Evolutionary conservation across 2,113 vertebrate species (phyloP), one percentile per base, ranked within the genome.

Genomic region (Nyctereutes procyonoides): DNA sequence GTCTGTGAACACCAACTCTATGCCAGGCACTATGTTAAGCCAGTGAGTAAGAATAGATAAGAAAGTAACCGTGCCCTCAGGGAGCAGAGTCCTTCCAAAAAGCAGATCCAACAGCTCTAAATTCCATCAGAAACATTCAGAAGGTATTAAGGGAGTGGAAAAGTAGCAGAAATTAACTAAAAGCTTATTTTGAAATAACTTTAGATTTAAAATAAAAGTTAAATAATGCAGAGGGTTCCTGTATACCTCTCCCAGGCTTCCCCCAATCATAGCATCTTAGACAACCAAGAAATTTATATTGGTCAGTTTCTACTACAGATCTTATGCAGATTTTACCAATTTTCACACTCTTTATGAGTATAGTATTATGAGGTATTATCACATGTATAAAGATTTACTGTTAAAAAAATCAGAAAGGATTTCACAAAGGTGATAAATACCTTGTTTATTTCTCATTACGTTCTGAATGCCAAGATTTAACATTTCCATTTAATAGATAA

Each of bases 351-450:
- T 55, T 26, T 82, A 5, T 35, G 12, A 11, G 6, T 48, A 3
- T 16, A 65, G 13, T 56, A 58, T 22, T 58, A 51, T 84, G 71
- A 94, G 28, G 65, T 67, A 43, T 82, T 80, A 48, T 88, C n/a
- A 73, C n/a, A 51, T 22, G 51, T 35, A 32, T 51, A 91, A 48
- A 73, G 22, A 86, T 65, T 4, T 88, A 85, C 58, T 76, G 8
- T 63, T 76, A 82, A 76, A 76, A 60, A 86, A 96, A 93, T 48
- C 55, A 94, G 88, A 88, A 89, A 87, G 76, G 22, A 80, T 12
- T 60, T 91, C 60, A 67, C 28, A 83, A 53, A 86, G 48, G 22
- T 84, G 26, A 85, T 28, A 60, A 84, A 14, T 15, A 32, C 28
- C 38, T 56, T 87, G 19, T 56, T 90, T 58, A 69, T 63, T 93